Base-by-base conservation (phyloP, 1,140 invertebrate species). In the Sarcophaga bullata region DNA sequence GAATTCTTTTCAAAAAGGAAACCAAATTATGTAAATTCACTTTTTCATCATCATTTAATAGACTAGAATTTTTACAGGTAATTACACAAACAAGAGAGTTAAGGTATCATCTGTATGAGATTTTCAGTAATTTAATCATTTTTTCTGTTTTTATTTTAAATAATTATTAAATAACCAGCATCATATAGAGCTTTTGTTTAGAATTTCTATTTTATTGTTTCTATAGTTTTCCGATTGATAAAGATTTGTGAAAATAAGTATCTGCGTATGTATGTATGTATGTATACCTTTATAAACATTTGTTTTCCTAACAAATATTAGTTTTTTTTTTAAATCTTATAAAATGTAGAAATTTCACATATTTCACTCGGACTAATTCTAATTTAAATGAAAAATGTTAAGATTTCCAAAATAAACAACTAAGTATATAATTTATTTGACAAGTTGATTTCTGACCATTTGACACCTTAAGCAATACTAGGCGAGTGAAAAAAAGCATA, bases 321-420 rank as follows among this genome's bases (percentile, higher is more conserved):
- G 1, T 52, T 52, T 9, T 52, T 3, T 52, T 52, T 52, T 52
- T 13, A 52, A 10, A 52, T 10, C 13, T 52, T 52, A 52, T 52
- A 52, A 52, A 52, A 52, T 10, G 13, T 19, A 68, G n/a, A 19
- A 19, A 25, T 19, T 19, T 19, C 62, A 68, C 13, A 58, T 58
- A 13, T 58, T n/a, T 58, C n/a, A 58, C n/a, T 68, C 19, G 62
- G 17, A 68, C 62, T 68, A 68, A 68, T 68, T 68, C n/a, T 68
- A 19, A 68, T 68, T 68, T 19, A 68, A 68, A n/a, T 68, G 62
- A 68, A 68, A 68, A 68, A 68, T 68, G n/a, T 68, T 17, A 68
- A 68, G 62, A 68, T 68, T 19, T 68, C 19, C 10, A 9, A 8
- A 25, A 2, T 25, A 68, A 7, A 68, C 6, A 25, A 25, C 62